Evolutionary conservation across 1,140 invertebrate species (phyloP), one percentile per base, ranked within the genome.

Genomic region (Schlechtendalia chinensis): DNA sequence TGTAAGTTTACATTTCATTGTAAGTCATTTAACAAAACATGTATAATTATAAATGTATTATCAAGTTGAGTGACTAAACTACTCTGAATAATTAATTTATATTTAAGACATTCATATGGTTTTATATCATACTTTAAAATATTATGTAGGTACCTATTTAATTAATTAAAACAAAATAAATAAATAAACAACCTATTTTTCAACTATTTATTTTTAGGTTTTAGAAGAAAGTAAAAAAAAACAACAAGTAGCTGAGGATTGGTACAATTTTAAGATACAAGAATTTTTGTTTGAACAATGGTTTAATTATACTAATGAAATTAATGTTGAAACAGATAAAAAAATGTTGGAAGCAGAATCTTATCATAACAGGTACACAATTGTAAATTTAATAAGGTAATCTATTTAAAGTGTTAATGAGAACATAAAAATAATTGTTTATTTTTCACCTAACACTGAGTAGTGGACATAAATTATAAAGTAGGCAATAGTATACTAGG

Each of bases 171-270:
- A 59, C 14, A 59, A 39, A 59, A 14, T 61, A 16, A 17, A 17
- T 27, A 29, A 27, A 19, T 39, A 45, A n/a, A n/a, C n/a, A n/a
- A n/a, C n/a, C n/a, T n/a, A n/a, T n/a, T 19, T 29, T 3, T 12
- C 3, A 19, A 53, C 50, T 8, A 53, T 53, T 53, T 27, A 29
- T 61, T 63, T 77, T 5, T 75, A 81, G 81, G 50, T 74, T 50
- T 39, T 75, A 65, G 72, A 58, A 29, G 81, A 81, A 32, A 19
- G 17, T 6, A 65, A 47, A 54, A 74, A 39, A n/a, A 63, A 81
- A 53, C 12, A 75, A 77, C 81, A 81, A 81, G 81, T 81, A 67
- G 81, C 81, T 0, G 81, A 81, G 24, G 81, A 81, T 77, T 81
- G 71, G 53, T 17, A 54, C 10, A 63, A 77, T 77, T 53, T 74